These are phyloP conservation scores for Stigmatopora nigra DNA, from an alignment of 2,113 vertebrate species.

Conservation along the genomic window DNA sequence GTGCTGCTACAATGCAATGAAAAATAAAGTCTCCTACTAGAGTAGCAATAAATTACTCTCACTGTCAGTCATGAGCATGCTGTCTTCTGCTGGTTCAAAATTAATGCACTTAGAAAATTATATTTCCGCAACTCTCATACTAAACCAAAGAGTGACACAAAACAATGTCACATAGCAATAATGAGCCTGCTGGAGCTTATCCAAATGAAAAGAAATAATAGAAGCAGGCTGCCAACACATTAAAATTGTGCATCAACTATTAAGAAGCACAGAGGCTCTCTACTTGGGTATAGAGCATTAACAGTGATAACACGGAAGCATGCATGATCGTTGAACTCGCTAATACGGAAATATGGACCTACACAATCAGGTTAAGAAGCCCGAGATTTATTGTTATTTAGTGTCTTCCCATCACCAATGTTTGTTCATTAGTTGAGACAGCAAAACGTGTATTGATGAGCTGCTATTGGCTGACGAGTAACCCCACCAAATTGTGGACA, in stretches of 20 bases:
- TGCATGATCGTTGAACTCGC: constrained; percentile 13
- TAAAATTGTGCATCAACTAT: constrained; percentile 48
- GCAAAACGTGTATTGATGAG: background rate
- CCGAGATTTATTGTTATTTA: background rate
- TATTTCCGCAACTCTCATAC: constrained; percentile 13
- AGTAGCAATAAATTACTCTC: background rate
- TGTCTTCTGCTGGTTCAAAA: constrained; percentile 6
- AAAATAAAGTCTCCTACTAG: background rate
- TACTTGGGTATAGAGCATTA: constrained; percentile 32
- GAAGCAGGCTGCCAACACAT: constrained; percentile 40
- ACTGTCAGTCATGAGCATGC: background rate
- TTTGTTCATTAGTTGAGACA: background rate
- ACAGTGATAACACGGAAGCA: constrained; percentile 30
- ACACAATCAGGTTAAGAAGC: constrained; percentile 3
- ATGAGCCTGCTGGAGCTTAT: constrained; percentile 33
- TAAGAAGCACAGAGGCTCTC: constrained; percentile 31
- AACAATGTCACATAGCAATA: constrained; percentile 17
- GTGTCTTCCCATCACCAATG: background rate
- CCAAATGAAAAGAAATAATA: constrained; percentile 48
- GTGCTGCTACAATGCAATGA: background rate
- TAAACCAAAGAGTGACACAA: constrained; percentile 27
- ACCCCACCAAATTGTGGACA: constrained; percentile 1
- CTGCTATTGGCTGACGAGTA: constrained; percentile 1
- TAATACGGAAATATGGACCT: constrained; percentile 6
- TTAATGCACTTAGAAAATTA: constrained; percentile 19